Evolutionary conservation across 2,113 vertebrate genomes (phyloP).

Genomic region (Lynx canadensis): DNA sequence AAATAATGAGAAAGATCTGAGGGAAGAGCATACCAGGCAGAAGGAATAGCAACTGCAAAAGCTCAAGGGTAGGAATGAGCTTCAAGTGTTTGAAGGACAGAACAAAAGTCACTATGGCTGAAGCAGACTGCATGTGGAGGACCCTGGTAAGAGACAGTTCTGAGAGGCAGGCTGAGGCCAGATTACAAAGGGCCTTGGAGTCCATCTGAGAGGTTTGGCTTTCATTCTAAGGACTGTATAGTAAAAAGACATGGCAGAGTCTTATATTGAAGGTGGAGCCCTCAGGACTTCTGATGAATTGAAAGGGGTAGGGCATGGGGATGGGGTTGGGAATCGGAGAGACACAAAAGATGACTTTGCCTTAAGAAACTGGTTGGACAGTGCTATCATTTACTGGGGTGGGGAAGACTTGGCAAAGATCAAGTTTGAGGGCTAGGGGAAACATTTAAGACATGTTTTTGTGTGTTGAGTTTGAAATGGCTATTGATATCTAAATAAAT

Average conservation of each 20-base stretch:
- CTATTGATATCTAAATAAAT: not conserved
- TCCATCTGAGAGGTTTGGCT: not conserved
- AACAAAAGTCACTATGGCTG: not conserved
- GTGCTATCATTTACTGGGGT: not conserved
- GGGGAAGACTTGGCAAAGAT: not conserved
- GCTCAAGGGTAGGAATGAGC: not conserved
- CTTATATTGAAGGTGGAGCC: not conserved
- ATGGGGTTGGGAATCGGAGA: not conserved
- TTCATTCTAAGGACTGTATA: not conserved
- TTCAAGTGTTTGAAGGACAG: not conserved
- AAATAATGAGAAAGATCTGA: not conserved
- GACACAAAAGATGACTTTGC: not conserved
- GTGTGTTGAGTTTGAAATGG: constrained; percentile 16
- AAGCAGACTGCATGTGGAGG: not conserved
- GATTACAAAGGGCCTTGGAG: not conserved
- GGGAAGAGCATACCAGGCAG: not conserved
- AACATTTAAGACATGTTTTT: not conserved
- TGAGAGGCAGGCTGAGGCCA: not conserved
- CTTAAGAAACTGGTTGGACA: not conserved
- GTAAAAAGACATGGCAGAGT: not conserved
- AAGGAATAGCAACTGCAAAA: not conserved
- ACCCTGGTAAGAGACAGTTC: not conserved
- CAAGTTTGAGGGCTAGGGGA: not conserved
- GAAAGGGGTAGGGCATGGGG: not conserved
- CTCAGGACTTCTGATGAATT: constrained; percentile 8